Conservation (phyloP, 2,888 invertebrate genomes). For the Geotrupes spiniger region DNA sequence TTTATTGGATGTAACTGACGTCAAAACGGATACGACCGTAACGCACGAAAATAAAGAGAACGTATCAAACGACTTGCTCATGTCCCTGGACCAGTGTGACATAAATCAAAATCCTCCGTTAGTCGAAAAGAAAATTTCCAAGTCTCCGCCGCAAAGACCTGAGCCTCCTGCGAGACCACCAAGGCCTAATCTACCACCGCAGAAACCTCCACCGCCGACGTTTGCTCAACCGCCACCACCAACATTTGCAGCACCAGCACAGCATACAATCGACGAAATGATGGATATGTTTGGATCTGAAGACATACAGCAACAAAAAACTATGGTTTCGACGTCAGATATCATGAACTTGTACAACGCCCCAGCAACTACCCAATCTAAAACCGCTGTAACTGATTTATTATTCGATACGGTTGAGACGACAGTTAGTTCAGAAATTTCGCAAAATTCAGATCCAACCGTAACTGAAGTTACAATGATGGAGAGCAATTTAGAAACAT, state of each 20-base stretch:
- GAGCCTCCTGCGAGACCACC: slow-evolving; percentile 35
- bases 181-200: slow-evolving; percentile 37
- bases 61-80: slow-evolving; percentile 33
- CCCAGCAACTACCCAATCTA: slow-evolving; percentile 19
- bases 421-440: not conserved
- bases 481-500: too few species aligned
- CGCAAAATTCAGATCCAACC: not conserved
- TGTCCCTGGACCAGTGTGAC: slow-evolving; percentile 45
- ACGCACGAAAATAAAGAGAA: not conserved
- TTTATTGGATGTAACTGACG: slow-evolving; percentile 61
- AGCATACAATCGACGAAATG: slow-evolving; percentile 33
- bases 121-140: slow-evolving; percentile 6
- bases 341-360: slow-evolving; percentile 47
- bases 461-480: not conserved
- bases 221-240: slow-evolving; percentile 27
- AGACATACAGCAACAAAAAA: slow-evolving; percentile 37
- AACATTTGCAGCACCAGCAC: slow-evolving; percentile 34
- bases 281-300: slow-evolving; percentile 47
- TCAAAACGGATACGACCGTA: slow-evolving; percentile 21
- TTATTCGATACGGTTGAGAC: slow-evolving; percentile 32
- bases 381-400: slow-evolving; percentile 28
- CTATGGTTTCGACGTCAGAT: slow-evolving; percentile 47
- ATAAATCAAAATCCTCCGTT: slow-evolving; percentile 47
- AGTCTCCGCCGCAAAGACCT: slow-evolving; percentile 25
- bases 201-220: slow-evolving; percentile 35